Evolutionary conservation across 1,140 invertebrate species (phyloP).

Genomic region (Formica exsecta): DNA sequence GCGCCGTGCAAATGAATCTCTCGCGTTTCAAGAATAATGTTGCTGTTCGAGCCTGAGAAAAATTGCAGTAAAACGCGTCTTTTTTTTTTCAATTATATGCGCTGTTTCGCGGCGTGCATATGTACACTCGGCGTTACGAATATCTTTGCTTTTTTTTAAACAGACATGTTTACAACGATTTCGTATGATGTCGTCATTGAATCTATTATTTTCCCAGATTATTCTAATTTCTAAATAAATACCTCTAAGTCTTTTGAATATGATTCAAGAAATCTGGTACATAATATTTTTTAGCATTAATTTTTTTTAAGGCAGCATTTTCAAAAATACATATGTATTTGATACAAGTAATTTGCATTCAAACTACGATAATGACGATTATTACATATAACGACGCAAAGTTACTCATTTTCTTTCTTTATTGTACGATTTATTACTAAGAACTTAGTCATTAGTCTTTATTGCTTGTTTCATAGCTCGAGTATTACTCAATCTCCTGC

Average conservation of each 20-base stretch:
- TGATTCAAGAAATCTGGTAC: neutral
- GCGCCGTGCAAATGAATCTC: slow-evolving; percentile 48
- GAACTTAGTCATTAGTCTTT: slow-evolving; percentile 36
- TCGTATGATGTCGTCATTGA: neutral
- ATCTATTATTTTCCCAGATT: neutral
- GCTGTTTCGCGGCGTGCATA: slow-evolving; percentile 5
- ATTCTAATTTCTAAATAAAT: neutral
- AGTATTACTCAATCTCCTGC: slow-evolving; percentile 5
- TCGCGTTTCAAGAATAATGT: slow-evolving; percentile 59
- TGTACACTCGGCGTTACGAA: neutral
- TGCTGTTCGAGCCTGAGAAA: slow-evolving; percentile 42
- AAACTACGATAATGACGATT: neutral
- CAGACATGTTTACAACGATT: neutral
- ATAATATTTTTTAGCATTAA: neutral
- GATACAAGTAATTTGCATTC: no score
- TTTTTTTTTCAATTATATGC: slow-evolving; percentile 33
- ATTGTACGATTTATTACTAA: slow-evolving; percentile 25
- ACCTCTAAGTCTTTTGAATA: neutral
- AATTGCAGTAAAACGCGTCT: slow-evolving; percentile 30
- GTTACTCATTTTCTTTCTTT: neutral
- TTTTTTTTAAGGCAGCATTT: neutral
- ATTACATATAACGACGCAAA: neutral
- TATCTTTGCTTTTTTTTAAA: neutral
- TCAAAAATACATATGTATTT: neutral
- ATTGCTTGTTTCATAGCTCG: slow-evolving; percentile 8